Evolutionary conservation across 2,797 vertebrate species (phyloP).

Genomic region (Anguilla pacifica): DNA sequence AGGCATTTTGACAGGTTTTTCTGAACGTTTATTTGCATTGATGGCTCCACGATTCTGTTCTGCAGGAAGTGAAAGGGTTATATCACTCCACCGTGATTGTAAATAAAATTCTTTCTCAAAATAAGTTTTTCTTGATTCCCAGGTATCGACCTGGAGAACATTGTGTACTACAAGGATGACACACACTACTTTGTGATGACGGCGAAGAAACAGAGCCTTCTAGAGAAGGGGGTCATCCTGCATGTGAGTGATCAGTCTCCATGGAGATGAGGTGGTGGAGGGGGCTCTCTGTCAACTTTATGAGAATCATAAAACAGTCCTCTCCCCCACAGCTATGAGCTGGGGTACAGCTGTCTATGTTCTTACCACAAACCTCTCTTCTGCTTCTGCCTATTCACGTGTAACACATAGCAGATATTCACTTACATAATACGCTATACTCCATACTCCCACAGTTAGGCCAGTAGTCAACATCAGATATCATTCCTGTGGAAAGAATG

Average conservation of each 20-base stretch:
- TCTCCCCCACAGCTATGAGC: too few species aligned
- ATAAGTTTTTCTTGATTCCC: constrained; percentile 38
- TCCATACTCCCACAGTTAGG: too few species aligned
- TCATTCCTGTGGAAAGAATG: background rate
- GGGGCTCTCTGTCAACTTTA: background rate
- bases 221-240: constrained; percentile 97
- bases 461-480: background rate
- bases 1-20: background rate
- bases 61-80: too few species aligned
- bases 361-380: too few species aligned
- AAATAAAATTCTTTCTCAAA: constrained; percentile 11
- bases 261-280: background rate
- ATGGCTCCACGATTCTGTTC: background rate
- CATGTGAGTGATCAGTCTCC: constrained; percentile 80
- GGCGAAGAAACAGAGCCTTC: constrained; percentile 96
- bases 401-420: too few species aligned
- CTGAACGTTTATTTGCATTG: background rate
- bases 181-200: constrained; percentile 99
- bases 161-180: constrained; percentile 99
- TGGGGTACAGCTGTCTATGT: background rate
- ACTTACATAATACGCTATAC: too few species aligned
- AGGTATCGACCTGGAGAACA: constrained; percentile 99
- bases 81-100: too few species aligned
- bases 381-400: too few species aligned
- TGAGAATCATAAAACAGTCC: background rate